Evolutionary conservation across 2,113 vertebrate species (phyloP).

Genomic region (Calonectris borealis): DNA sequence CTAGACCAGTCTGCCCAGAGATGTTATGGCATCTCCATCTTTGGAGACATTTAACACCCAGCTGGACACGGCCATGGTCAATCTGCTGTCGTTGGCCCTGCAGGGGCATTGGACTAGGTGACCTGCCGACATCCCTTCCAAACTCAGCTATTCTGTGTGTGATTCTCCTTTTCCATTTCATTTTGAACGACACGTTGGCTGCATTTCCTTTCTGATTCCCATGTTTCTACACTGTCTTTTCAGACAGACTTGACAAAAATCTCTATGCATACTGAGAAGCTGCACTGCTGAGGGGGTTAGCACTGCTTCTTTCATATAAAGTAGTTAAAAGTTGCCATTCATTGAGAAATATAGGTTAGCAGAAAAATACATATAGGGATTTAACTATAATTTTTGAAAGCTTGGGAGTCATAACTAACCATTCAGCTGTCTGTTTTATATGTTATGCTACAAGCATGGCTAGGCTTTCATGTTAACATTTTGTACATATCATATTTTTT

Average conservation of each 20-base stretch:
- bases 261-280: background rate
- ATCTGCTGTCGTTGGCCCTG: background rate
- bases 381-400: background rate
- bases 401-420: background rate
- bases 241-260: background rate
- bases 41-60: background rate
- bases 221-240: background rate
- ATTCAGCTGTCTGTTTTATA: background rate
- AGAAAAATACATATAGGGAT: background rate
- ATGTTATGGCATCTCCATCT: background rate
- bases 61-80: fast-evolving
- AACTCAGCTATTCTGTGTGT: background rate
- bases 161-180: background rate
- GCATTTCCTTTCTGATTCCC: background rate
- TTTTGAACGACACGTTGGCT: background rate
- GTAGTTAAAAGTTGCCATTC: background rate
- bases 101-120: background rate
- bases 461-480: background rate
- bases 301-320: background rate
- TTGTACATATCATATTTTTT: background rate
- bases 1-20: background rate
- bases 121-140: background rate
- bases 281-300: background rate
- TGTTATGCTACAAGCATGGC: background rate
- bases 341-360: background rate